These are phyloP conservation scores for Lasioglossum morio DNA, from an alignment of 2,888 invertebrate genomes.

Conservation along the genomic window DNA sequence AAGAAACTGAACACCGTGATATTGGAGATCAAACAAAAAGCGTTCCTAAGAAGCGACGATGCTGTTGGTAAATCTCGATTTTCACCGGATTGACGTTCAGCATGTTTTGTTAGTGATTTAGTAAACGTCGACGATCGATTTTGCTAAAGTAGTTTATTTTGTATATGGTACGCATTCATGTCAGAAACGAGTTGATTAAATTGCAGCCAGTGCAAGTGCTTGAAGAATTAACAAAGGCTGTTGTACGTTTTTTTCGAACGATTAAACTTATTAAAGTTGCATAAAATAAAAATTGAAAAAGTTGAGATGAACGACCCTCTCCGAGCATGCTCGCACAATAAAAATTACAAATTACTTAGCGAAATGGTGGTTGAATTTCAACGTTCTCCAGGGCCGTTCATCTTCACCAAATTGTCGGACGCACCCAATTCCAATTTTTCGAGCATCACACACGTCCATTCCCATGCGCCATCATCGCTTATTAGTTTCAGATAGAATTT, in stretches of 20 bases:
- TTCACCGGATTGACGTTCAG: background rate
- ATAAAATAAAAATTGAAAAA: background rate
- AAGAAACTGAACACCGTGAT: background rate
- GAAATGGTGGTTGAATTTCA: background rate
- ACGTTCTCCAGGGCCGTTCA: background rate
- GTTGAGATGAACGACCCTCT: background rate
- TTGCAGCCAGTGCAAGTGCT: no score
- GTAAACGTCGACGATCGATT: background rate
- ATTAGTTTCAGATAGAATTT: conserved; percentile 15
- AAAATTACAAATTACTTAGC: background rate
- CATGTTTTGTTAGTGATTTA: background rate
- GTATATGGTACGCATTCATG: background rate
- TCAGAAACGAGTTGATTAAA: no score
- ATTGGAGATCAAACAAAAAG: background rate
- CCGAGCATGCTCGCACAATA: background rate
- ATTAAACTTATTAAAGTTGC: no score
- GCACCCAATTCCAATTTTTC: background rate
- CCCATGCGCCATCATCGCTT: background rate
- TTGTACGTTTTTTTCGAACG: no score
- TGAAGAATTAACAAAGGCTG: no score
- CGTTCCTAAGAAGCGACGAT: background rate
- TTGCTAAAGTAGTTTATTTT: background rate
- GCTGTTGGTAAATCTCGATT: background rate
- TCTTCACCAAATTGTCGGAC: background rate
- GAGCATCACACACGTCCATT: background rate